Base-by-base conservation (phyloP, 2,113 vertebrate genomes). In the Channa argus region DNA sequence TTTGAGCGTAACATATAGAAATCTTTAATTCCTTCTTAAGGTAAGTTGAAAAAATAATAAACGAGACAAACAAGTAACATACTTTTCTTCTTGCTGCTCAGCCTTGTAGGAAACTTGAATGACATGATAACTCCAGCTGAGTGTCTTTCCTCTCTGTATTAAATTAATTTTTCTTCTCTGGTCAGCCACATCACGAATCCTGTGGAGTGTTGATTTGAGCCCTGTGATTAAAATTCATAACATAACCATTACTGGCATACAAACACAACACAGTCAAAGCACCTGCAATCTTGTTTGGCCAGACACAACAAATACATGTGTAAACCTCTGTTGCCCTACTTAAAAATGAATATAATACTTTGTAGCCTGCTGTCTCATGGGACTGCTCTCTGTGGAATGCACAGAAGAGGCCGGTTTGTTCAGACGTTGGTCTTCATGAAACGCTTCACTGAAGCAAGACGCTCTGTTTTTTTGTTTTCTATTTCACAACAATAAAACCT, bases 1-100 rank as follows among this genome's bases (percentile, higher is more conserved):
- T 24, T 24, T 24, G 24, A 24, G 24, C 1, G 24, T 24, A 24
- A 24, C 24, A 24, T 1, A 24, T 24, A 24, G 24, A 24, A 24
- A 24, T 24, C 24, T 24, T 24, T 24, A 24, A 24, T 24, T 24
- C 24, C 24, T 24, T 24, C 24, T 24, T 39, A 3, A 15, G 24
- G 1, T 2, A 37, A 4, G 8, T 43, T 24, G n/a, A 33, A 65
- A 51, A 44, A 5, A 1, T 43, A 0, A 51, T 73, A 58, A 70
- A 51, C 0, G 43, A 5, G 39, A 63, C 1, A 51, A 71, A 41
- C 63, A 63, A 34, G 4, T 43, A 62, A 82, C 86, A 6, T 89
- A 91, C 88, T 86, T 87, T 87, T 92, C 52, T 77, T 92, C 76
- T 86, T 91, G 86, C 77, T 90, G 83, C 81, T 92, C 61, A 60